Evolutionary conservation across 92 coral and sea anemone species (phyloP).

Genomic region (Zoanthus solanderi): DNA sequence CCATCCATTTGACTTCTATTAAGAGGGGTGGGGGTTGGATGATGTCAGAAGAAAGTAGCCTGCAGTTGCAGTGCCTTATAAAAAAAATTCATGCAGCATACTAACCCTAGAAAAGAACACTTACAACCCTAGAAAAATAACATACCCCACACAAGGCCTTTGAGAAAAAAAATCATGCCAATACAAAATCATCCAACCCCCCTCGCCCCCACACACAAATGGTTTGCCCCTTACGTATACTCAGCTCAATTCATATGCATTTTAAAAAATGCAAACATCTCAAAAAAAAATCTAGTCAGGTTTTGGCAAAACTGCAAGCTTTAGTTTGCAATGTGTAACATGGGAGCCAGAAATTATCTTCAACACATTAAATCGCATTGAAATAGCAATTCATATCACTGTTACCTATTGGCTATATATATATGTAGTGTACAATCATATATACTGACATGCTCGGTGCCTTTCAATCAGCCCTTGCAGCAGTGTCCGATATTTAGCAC

Average conservation of each 20-base stretch:
- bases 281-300: neutral
- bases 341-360: neutral
- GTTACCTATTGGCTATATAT: constrained; percentile 10
- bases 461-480: too few species aligned
- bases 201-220: too few species aligned
- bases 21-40: constrained; percentile 8
- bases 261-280: neutral
- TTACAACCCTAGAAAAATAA: neutral
- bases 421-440: neutral
- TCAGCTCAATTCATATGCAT: constrained; percentile 13
- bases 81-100: neutral
- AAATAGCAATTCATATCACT: constrained; percentile 8
- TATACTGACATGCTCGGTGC: too few species aligned
- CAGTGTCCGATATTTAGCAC: too few species aligned
- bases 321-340: neutral
- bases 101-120: neutral
- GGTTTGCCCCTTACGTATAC: neutral
- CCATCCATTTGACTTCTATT: constrained; percentile 1
- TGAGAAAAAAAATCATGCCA: too few species aligned
- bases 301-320: constrained; percentile 2
- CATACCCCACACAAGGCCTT: neutral
- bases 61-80: neutral
- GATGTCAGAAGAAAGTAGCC: constrained; percentile 3
- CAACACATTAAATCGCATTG: neutral
- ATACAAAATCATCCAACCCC: too few species aligned